These are phyloP conservation scores for Drosophila antonietae DNA, from an alignment of 2,888 invertebrate genomes.

Conservation along the genomic window DNA sequence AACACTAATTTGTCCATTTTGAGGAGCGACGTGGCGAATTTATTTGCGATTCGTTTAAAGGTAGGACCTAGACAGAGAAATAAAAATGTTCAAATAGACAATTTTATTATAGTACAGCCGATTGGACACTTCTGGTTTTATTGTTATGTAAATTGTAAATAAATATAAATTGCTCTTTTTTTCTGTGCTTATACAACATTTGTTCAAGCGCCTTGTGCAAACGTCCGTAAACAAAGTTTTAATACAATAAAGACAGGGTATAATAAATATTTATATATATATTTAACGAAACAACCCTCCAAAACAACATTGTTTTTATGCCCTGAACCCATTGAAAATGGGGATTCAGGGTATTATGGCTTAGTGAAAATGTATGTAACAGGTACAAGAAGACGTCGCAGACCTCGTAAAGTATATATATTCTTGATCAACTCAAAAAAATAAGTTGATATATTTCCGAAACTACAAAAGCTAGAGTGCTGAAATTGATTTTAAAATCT, in stretches of 20 bases:
- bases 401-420: too few species aligned
- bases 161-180: slow-evolving; percentile 75
- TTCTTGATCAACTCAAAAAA: too few species aligned
- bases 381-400: too few species aligned
- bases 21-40: slow-evolving; percentile 43
- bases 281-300: slow-evolving; percentile 22
- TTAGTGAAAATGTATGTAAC: too few species aligned
- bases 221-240: slow-evolving; percentile 34
- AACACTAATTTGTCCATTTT: slow-evolving; percentile 9
- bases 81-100: slow-evolving; percentile 23
- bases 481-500: too few species aligned
- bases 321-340: too few species aligned
- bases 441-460: too few species aligned
- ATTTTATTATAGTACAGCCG: slow-evolving; percentile 67
- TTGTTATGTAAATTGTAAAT: slow-evolving; percentile 71
- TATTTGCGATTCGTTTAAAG: slow-evolving; percentile 53
- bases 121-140: slow-evolving; percentile 72
- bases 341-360: too few species aligned
- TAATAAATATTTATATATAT: neutral
- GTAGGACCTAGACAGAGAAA: slow-evolving; percentile 12
- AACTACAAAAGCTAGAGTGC: too few species aligned
- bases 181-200: slow-evolving; percentile 59
- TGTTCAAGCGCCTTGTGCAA: slow-evolving; percentile 48
- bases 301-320: slow-evolving; percentile 1
- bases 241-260: too few species aligned